Evolutionary conservation across 2,797 vertebrate species (phyloP), one percentile per base, ranked within the genome.

Genomic region (Chelon labrosus): DNA sequence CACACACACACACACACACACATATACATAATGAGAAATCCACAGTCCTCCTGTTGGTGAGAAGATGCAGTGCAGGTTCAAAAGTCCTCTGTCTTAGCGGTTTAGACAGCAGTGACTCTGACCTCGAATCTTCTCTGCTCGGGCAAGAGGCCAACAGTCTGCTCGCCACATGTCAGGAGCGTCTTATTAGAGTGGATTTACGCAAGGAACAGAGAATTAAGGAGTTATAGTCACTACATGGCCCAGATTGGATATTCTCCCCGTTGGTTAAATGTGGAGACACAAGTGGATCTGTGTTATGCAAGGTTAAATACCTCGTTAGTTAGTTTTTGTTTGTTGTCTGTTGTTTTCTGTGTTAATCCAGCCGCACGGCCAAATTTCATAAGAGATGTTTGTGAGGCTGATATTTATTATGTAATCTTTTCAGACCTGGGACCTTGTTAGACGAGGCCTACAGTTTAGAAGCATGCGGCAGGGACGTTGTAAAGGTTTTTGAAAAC

Each of bases 31-130:
- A 35, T 41, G 22, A 80, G 65, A 41, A 60, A 62, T 70, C n/a
- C 44, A 78, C 66, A 65, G 80, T 60, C 69, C 83, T 56, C 86
- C 85, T 84, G n/a, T 65, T 83, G 88, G 79, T 17, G 22, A 53
- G 11, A 63, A 38, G 10, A 35, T 16, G 69, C 63, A 89, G 11
- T 88, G 66, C 84, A 83, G 64, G 22, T 70, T 77, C 46, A 71
- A 63, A 77, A 65, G 73, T 73, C 52, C 35, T 66, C 17, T 10
- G 31, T 57, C 22, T 64, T n/a, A 51, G 51, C 37, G 67, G 38
- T 74, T 71, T 57, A 56, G 37, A 68, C 64, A 77, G 27, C 41
- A 37, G 25, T 31, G 27, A 55, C 52, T 66, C 67, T 74, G 68
- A 83, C 50, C 74, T 71, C 53, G 82, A 78, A 77, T 70, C 73